phyloP scores from a whole-genome alignment of 2,113 vertebrate genomes.

The Hydrolagus affinis region DNA sequence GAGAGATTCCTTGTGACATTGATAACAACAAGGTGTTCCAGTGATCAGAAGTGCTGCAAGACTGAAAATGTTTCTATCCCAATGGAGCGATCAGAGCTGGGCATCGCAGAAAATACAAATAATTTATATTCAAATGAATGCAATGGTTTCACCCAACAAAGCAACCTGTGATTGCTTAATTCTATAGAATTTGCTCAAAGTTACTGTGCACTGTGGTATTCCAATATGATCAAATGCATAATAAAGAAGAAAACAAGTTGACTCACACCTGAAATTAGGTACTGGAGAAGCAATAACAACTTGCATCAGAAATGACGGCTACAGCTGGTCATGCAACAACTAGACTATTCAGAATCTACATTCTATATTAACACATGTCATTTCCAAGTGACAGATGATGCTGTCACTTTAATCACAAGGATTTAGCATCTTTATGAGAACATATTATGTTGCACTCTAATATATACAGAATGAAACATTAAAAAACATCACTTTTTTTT shows the following conservation, averaged over 20 bases:
- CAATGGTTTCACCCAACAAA: neutral
- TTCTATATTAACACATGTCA: neutral
- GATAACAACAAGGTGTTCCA: neutral
- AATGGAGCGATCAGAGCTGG: neutral
- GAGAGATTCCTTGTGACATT: conserved; percentile 21
- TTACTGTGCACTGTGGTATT: neutral
- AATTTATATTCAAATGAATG: conserved; percentile 10
- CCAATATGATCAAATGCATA: neutral
- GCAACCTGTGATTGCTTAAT: conserved; percentile 12
- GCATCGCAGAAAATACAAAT: neutral
- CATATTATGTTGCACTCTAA: neutral
- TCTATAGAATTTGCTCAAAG: conserved; percentile 6
- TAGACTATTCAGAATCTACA: neutral
- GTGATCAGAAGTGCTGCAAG: neutral
- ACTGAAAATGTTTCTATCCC: neutral
- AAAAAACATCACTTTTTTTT: neutral
- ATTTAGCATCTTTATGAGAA: neutral
- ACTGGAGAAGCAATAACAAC: neutral
- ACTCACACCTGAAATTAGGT: conserved; percentile 6
- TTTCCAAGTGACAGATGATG: neutral
- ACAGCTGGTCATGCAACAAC: neutral
- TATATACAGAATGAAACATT: neutral
- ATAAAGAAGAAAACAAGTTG: conserved; percentile 3
- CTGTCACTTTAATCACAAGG: neutral
- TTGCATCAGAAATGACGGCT: neutral